Conservation (phyloP, 2,888 invertebrate genomes). For the Cyclophora punctaria region DNA sequence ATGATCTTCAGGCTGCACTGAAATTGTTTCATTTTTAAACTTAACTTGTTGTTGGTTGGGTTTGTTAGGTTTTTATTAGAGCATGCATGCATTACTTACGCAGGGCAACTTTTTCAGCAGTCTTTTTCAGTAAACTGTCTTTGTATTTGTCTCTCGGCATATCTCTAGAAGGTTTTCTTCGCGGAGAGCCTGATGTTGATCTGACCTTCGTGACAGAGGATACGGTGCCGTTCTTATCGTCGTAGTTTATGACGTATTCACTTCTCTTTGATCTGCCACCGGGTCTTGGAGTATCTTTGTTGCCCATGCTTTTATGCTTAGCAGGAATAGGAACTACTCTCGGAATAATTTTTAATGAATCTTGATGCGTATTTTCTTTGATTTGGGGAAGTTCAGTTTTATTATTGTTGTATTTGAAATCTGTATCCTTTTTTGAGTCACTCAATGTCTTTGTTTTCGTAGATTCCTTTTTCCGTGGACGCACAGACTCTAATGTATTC, state of each 20-base stretch:
- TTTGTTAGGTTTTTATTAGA: slow-evolving; percentile 47
- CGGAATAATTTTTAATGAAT: slow-evolving; percentile 20
- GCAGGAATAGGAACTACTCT: slow-evolving; percentile 21
- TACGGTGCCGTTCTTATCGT: slow-evolving; percentile 66
- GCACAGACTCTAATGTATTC: no score
- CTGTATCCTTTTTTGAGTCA: slow-evolving; percentile 1
- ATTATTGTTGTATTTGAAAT: background rate
- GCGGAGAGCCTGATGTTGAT: slow-evolving; percentile 37
- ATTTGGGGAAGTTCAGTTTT: slow-evolving; percentile 7
- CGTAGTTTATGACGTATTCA: slow-evolving; percentile 65
- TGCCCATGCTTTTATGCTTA: slow-evolving; percentile 19
- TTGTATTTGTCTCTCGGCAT: slow-evolving; percentile 37
- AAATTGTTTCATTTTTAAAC: slow-evolving; percentile 60
- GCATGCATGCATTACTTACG: slow-evolving; percentile 69
- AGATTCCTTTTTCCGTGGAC: slow-evolving; percentile 10
- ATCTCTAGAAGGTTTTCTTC: slow-evolving; percentile 40
- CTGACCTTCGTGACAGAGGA: slow-evolving; percentile 61
- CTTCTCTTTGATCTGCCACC: slow-evolving; percentile 37
- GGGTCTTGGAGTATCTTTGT: slow-evolving; percentile 24
- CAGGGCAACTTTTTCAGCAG: slow-evolving; percentile 50
- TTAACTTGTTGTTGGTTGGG: slow-evolving; percentile 35
- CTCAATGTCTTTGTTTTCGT: slow-evolving; percentile 6
- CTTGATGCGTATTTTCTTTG: slow-evolving; percentile 23
- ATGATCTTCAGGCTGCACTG: slow-evolving; percentile 62
- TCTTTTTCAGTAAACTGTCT: slow-evolving; percentile 42